phyloP scores from a whole-genome alignment of 1,140 invertebrate genomes.

The Linepithema humile region DNA sequence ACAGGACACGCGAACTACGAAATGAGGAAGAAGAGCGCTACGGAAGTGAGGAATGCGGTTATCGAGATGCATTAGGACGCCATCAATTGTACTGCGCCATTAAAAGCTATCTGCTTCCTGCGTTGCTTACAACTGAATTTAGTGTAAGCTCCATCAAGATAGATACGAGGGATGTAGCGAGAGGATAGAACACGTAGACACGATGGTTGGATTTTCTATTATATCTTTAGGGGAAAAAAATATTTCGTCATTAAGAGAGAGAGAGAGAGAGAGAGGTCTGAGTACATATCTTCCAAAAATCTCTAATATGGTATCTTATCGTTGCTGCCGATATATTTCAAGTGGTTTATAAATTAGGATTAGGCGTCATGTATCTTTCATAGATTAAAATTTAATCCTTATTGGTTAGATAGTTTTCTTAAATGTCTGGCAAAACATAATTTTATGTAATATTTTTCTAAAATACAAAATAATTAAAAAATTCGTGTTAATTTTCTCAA shows the following conservation, averaged over 20 bases:
- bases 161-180: no score
- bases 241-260: conserved; percentile 16
- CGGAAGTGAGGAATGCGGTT: conserved; percentile 54
- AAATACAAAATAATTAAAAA: neutral
- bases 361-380: neutral
- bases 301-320: neutral
- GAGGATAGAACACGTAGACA: neutral
- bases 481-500: neutral
- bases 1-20: neutral
- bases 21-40: neutral
- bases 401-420: neutral
- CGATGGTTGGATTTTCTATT: conserved; percentile 63
- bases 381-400: neutral
- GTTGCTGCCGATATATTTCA: neutral
- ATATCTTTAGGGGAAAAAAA: conserved; percentile 30
- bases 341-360: neutral
- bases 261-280: neutral
- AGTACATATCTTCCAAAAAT: neutral
- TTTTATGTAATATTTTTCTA: neutral
- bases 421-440: neutral
- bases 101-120: conserved; percentile 70
- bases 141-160: conserved; percentile 62
- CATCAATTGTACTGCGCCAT: conserved; percentile 69
- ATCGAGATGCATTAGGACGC: conserved; percentile 74
- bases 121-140: conserved; percentile 74